Conservation (phyloP, 2,888 invertebrate genomes). For the Noctua fimbriata region DNA sequence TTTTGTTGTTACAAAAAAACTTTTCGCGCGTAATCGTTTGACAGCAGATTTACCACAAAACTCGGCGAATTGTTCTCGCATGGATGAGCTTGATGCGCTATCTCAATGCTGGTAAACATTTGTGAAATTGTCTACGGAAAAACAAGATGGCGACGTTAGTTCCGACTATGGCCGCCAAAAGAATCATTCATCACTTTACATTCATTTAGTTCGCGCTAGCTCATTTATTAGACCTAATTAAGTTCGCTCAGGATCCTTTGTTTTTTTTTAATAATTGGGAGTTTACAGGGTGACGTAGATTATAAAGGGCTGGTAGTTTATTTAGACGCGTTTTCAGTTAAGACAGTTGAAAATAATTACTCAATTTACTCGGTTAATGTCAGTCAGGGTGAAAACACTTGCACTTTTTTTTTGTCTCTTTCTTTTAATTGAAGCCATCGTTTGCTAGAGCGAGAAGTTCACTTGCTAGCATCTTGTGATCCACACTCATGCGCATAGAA, state of each 20-base stretch:
- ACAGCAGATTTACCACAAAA: too few relatives aligned
- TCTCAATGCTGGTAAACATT: neutral
- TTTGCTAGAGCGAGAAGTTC: neutral
- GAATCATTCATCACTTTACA: neutral
- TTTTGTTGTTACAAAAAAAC: too few relatives aligned
- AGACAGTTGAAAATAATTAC: constrained; percentile 6
- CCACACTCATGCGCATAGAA: neutral
- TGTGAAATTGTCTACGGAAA: neutral
- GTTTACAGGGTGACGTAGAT: constrained; percentile 80
- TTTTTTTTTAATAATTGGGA: constrained; percentile 69
- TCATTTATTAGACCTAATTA: constrained; percentile 53
- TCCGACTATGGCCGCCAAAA: neutral
- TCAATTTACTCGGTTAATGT: constrained; percentile 1
- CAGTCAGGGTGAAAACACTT: neutral
- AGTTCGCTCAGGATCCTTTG: constrained; percentile 59
- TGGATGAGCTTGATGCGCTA: too few relatives aligned
- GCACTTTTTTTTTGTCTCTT: neutral
- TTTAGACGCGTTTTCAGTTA: constrained; percentile 52
- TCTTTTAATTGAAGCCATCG: too few relatives aligned
- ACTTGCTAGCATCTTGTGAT: neutral
- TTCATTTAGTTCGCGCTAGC: constrained; percentile 64
- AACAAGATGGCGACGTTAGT: neutral
- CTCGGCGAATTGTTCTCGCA: too few relatives aligned
- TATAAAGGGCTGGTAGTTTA: constrained; percentile 62
- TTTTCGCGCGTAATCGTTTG: too few relatives aligned